These are phyloP conservation scores for Lerista edwardsae DNA, from an alignment of 2,797 vertebrate species.

Conservation along the genomic window DNA sequence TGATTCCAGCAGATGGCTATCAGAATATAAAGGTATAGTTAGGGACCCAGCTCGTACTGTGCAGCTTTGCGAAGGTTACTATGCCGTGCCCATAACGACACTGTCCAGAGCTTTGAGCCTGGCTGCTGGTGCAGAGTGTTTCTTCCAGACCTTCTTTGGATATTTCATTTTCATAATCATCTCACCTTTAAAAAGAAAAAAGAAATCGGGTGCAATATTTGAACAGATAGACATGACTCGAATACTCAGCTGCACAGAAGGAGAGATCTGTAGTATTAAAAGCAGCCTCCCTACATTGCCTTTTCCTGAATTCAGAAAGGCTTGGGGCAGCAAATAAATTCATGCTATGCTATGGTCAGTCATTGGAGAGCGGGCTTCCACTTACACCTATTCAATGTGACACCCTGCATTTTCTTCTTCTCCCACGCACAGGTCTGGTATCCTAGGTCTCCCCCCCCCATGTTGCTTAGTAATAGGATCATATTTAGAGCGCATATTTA, in stretches of 20 bases:
- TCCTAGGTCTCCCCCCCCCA: no score
- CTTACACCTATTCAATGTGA: background rate
- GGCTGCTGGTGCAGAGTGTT: background rate
- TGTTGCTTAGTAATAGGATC: background rate
- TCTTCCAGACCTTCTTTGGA: slow-evolving; percentile 24
- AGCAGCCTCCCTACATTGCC: background rate
- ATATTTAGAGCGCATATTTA: no score
- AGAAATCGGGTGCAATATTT: background rate
- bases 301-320: slow-evolving; percentile 1
- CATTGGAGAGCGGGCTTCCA: background rate
- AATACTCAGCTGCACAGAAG: background rate
- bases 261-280: background rate
- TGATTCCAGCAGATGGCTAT: slow-evolving; percentile 47
- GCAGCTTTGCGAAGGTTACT: no score
- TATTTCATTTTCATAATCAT: slow-evolving; percentile 27
- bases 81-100: no score
- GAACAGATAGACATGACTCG: background rate
- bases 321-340: background rate
- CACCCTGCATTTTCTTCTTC: background rate
- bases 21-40: slow-evolving; percentile 41
- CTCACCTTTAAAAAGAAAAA: slow-evolving; percentile 22
- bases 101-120: no score
- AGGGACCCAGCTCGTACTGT: no score
- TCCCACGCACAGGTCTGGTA: background rate
- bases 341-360: background rate